Percentiles rank a stretch among this genome's conserved stretches.
These are phyloP conservation scores for Tubiluchus corallicola DNA, from an alignment of 2,888 invertebrate genomes.

Conservation along the genomic window DNA sequence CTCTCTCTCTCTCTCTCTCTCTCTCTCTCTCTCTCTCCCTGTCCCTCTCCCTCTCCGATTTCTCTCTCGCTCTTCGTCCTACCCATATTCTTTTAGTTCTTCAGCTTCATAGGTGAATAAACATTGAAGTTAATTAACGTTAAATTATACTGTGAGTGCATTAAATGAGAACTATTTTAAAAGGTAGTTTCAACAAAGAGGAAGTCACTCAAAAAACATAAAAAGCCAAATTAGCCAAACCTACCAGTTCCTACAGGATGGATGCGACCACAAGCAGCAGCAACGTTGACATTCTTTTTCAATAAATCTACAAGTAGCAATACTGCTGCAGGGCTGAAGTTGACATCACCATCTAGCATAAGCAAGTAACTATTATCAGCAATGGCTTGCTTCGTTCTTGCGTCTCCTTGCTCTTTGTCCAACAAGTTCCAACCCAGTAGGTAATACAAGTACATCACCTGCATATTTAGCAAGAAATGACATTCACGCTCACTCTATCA, in stretches of 20 bases:
- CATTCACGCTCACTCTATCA: no score
- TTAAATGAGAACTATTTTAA: no score
- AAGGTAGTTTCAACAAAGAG: no score
- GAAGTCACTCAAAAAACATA: neutral
- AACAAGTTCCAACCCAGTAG: constrained; percentile 24
- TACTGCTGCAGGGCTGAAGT: constrained; percentile 7
- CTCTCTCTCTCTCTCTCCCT: no score
- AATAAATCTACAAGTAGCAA: neutral
- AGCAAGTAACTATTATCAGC: constrained; percentile 7
- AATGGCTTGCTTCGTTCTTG: neutral
- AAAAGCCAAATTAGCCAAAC: neutral
- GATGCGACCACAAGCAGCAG: constrained; percentile 62
- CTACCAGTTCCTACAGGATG: constrained; percentile 82
- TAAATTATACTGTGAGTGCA: no score
- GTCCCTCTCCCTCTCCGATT: no score
- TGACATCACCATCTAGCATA: neutral
- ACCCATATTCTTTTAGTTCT: no score
- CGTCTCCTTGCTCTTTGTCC: constrained; percentile 10
- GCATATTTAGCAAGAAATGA: no score
- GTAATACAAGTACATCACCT: constrained; percentile 27
- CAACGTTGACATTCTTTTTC: constrained; percentile 6
- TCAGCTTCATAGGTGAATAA: no score
- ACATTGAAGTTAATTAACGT: no score
- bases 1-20: no score
- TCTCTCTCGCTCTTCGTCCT: no score